phyloP scores from a whole-genome alignment of 2,113 vertebrate genomes.

The Salvelinus fontinalis region DNA sequence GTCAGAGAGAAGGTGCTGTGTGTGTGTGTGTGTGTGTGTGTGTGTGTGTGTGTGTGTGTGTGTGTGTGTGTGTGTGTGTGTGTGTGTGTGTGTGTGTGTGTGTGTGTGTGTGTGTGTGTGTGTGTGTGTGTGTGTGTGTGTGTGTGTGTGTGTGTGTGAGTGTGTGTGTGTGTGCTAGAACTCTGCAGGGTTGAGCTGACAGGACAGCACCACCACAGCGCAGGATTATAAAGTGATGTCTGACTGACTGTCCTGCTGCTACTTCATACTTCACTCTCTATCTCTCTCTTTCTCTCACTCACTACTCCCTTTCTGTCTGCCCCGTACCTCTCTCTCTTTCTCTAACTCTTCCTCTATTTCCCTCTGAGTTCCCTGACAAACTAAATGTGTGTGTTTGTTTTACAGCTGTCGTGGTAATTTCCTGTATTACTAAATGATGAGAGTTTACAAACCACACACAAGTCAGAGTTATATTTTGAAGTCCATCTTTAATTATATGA shows the following conservation, averaged over 20 bases:
- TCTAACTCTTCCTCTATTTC: background rate
- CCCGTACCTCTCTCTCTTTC: background rate
- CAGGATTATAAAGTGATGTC: background rate
- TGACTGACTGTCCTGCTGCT: background rate
- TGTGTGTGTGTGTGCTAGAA: background rate
- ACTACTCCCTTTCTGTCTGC: too few relatives aligned
- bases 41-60: conserved; percentile 25
- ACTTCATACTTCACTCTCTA: background rate
- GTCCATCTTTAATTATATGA: too few relatives aligned
- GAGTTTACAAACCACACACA: too few relatives aligned
- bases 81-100: conserved; percentile 17
- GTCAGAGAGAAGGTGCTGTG: background rate
- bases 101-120: conserved; percentile 13
- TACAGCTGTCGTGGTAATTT: too few relatives aligned
- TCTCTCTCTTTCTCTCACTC: background rate
- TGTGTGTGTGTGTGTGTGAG: conserved; percentile 4
- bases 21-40: conserved; percentile 20
- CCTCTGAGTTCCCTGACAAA: background rate
- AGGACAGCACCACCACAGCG: background rate
- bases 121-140: conserved; percentile 17
- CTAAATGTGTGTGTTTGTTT: background rate
- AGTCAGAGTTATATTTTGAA: too few relatives aligned
- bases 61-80: conserved; percentile 22
- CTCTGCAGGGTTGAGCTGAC: background rate
- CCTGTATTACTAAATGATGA: too few relatives aligned